phyloP scores from a whole-genome alignment of 1,140 invertebrate genomes.

The Stenopsyche tienmushanensis region DNA sequence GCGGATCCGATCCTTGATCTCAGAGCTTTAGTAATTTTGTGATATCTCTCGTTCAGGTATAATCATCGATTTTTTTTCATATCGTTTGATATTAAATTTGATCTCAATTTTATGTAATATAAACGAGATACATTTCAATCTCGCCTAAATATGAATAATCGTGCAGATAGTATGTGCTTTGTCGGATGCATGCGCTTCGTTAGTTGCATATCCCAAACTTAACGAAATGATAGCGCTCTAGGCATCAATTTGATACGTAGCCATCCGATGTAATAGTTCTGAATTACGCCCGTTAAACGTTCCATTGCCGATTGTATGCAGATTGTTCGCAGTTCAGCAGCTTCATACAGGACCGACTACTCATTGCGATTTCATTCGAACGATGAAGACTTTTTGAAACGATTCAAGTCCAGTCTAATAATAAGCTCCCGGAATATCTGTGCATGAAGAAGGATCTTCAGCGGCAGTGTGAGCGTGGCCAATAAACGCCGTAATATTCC shows the following conservation, averaged over 20 bases:
- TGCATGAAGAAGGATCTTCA: neutral
- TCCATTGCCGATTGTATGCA: no score
- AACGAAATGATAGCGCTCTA: neutral
- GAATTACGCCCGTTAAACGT: neutral
- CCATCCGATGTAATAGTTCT: neutral
- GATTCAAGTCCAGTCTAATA: slow-evolving; percentile 1
- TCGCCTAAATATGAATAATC: neutral
- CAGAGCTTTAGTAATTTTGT: no score
- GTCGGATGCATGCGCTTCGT: neutral
- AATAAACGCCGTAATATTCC: slow-evolving; percentile 23
- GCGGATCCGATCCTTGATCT: no score
- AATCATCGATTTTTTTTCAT: neutral
- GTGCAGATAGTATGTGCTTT: no score
- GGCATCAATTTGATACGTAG: no score
- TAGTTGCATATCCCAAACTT: neutral
- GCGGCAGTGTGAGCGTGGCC: slow-evolving; percentile 2
- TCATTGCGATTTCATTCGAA: no score
- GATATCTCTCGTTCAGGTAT: no score
- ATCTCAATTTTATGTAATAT: neutral
- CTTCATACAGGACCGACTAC: no score
- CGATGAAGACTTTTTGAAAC: no score
- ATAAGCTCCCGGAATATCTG: neutral
- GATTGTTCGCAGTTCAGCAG: no score
- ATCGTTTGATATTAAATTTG: neutral
- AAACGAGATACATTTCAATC: neutral